Conservation (phyloP, 1,140 invertebrate genomes). For the Drosophila guanche region DNA sequence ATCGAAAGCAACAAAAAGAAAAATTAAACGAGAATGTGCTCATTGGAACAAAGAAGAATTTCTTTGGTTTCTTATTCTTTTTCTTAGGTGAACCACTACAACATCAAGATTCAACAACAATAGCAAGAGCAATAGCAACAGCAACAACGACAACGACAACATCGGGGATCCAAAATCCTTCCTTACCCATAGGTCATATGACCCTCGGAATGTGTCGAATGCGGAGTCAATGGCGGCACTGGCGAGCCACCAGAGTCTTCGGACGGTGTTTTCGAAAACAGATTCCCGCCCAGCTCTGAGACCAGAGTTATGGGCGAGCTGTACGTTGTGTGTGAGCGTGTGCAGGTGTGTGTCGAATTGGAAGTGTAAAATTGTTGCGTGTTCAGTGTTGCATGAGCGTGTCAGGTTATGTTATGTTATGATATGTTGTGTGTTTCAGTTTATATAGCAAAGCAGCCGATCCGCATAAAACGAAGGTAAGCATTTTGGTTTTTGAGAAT, state of each 20-base stretch:
- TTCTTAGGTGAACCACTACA: conserved; percentile 22
- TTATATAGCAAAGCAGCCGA: conserved; percentile 77
- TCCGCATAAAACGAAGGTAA: conserved; percentile 79
- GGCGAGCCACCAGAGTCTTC: conserved; percentile 89
- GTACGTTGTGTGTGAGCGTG: conserved; percentile 9
- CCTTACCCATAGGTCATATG: conserved; percentile 83
- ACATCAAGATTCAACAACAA: conserved; percentile 43
- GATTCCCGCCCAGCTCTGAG: conserved; percentile 92
- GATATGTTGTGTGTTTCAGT: conserved; percentile 10
- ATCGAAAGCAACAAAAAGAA: conserved; percentile 9
- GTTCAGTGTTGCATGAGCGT: too few species aligned
- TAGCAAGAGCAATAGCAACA: conserved; percentile 44
- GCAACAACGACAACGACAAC: conserved; percentile 39
- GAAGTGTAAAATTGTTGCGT: background rate
- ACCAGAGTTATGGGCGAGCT: conserved; percentile 95
- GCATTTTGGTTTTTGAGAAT: conserved; percentile 54
- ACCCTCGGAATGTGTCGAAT: conserved; percentile 83
- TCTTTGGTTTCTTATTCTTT: conserved; percentile 20
- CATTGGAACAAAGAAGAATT: background rate
- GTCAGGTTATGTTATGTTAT: conserved; percentile 29
- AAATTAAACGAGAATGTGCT: conserved; percentile 25
- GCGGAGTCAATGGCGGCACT: conserved; percentile 84
- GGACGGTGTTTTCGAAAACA: conserved; percentile 94
- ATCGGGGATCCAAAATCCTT: conserved; percentile 43
- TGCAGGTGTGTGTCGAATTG: conserved; percentile 5